Conservation (phyloP, 2,113 vertebrate genomes). For the Stegastes partitus region DNA sequence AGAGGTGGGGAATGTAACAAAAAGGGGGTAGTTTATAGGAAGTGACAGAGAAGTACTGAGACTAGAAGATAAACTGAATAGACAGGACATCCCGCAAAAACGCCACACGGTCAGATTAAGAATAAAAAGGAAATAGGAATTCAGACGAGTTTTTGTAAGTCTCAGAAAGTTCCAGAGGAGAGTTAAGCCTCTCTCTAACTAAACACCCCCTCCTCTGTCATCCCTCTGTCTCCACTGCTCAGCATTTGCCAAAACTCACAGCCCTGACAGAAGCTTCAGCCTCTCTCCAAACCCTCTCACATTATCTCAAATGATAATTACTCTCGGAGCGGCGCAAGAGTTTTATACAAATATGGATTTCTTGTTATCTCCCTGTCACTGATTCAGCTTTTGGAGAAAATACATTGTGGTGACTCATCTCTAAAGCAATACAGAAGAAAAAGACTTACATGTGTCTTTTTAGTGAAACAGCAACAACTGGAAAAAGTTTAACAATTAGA, state of each 20-base stretch:
- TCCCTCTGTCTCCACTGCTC: neutral
- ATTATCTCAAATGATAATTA: slow-evolving; percentile 1
- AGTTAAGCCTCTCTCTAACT: slow-evolving; percentile 5
- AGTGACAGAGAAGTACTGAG: neutral
- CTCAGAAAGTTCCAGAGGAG: slow-evolving; percentile 34
- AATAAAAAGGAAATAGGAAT: no score
- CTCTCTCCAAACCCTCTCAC: slow-evolving; percentile 9
- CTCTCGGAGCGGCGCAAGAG: no score
- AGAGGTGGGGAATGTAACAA: neutral
- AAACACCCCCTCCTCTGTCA: no score
- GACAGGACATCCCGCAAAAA: neutral
- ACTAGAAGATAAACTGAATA: neutral
- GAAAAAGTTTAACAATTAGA: neutral
- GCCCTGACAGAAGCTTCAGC: slow-evolving; percentile 17
- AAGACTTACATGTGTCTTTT: neutral
- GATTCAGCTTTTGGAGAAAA: neutral
- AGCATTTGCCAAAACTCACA: slow-evolving; percentile 3
- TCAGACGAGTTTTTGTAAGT: neutral
- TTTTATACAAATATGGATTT: neutral
- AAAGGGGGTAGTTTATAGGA: neutral
- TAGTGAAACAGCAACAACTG: neutral
- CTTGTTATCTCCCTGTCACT: neutral
- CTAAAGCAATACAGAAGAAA: neutral
- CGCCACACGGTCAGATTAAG: no score
- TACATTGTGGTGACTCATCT: neutral